Evolutionary conservation across 2,888 invertebrate species (phyloP), one percentile per base, ranked within the genome.

Genomic region (Criorhina ranunculi): DNA sequence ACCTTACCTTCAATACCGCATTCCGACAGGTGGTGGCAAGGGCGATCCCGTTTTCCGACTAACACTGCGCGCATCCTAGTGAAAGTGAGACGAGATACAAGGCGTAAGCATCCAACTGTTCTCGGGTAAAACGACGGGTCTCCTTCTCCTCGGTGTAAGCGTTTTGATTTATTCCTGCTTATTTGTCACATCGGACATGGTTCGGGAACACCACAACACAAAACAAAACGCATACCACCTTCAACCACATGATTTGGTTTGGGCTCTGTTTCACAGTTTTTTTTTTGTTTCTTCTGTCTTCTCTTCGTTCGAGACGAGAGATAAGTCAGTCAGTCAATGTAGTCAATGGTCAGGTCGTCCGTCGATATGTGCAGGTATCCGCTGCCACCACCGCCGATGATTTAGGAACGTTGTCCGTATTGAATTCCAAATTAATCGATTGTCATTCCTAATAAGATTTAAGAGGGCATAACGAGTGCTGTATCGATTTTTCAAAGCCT

Each of bases 141-240:
- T 62, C 79, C 79, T 62, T 64, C 62, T 67, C 53, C 55, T 42
- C 37, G 69, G 57, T 44, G 24, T 24, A 24, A 59, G 35, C 88
- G 88, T 83, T 87, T 86, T 90, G 89, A 90, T 88, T 90, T 90
- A 90, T 90, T 90, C 86, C 89, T 87, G 86, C 87, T 89, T 89
- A 91, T 91, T 91, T 91, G 91, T 91, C 91, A 89, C 89, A 91
- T 91, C 90, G 90, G 91, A 89, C 90, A 91, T 91, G 91, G 88
- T 87, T 83, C 35, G 19, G 67, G 49, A 69, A 78, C 60, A 85
- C 59, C 78, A 67, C 78, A 73, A 70, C 53, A 82, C 72, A 80
- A 75, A 72, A 62, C 66, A 66, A 40, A 35, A 15, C 24, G 62
- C 11, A 55, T 49, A 57, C 64, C 66, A 37, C 46, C 49, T 12